Evolutionary conservation across 2,797 vertebrate species (phyloP).

Genomic region (Petrocephalus schoutedeni): DNA sequence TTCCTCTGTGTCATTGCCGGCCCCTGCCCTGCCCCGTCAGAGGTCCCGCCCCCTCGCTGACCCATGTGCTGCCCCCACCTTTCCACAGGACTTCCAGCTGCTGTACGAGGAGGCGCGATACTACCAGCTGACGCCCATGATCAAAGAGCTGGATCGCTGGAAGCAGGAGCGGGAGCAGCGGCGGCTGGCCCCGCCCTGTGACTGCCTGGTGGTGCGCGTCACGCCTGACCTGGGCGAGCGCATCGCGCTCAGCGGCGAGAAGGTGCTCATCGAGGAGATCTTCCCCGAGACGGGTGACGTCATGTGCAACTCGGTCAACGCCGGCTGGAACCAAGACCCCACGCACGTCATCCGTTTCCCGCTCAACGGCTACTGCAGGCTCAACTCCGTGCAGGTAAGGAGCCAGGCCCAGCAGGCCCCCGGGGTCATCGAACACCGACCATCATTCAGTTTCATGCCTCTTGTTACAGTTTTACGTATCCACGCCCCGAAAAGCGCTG

Average conservation of each 20-base stretch:
- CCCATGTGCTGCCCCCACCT: background rate
- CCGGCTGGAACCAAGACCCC: conserved; percentile 88
- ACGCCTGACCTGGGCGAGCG: conserved; percentile 82
- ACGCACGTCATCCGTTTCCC: conserved; percentile 88
- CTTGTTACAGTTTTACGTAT: background rate
- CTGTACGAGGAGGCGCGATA: conserved; percentile 85
- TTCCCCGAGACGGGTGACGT: conserved; percentile 86
- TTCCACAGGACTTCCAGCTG: conserved; percentile 74
- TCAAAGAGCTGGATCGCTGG: conserved; percentile 84
- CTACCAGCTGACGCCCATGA: conserved; percentile 86
- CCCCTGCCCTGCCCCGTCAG: background rate
- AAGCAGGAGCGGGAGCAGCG: conserved; percentile 76
- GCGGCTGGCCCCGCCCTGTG: conserved; percentile 67
- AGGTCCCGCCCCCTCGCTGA: background rate
- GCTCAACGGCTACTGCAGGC: conserved; percentile 80
- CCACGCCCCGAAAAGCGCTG: background rate
- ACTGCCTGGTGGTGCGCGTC: conserved; percentile 83
- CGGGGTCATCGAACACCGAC: background rate
- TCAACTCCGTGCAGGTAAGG: conserved; percentile 85
- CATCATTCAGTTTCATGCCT: background rate
- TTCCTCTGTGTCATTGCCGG: background rate
- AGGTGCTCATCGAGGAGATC: conserved; percentile 83
- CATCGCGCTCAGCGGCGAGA: conserved; percentile 82
- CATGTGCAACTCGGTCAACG: conserved; percentile 87
- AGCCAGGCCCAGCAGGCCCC: background rate